Evolutionary conservation across 1,140 invertebrate genomes (phyloP), one percentile per base, ranked within the genome.

Genomic region (Chelonus insularis): DNA sequence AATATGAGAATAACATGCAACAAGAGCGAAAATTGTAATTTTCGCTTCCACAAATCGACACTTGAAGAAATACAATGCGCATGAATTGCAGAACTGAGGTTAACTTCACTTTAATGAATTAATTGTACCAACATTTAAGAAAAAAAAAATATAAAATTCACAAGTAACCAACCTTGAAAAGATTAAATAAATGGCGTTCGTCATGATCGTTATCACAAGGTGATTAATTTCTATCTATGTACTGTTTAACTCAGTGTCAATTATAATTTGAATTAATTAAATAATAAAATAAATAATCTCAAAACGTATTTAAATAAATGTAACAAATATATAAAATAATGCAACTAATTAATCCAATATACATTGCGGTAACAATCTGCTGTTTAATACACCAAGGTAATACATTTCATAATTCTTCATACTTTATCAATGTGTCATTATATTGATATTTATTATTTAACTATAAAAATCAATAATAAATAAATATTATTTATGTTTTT

Each of bases 291-390:
- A 29, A n/a, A 23, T 12, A 18, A n/a, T 34, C n/a, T n/a, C n/a
- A n/a, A n/a, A n/a, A n/a, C n/a, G n/a, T n/a, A n/a, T n/a, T 14
- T 14, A 14, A 51, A 32, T 51, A 32, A 51, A 51, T 51, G 48
- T 51, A 32, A 51, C 8, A 23, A 20, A 25, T 18, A 14, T 51
- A 14, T 51, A 9, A 16, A 51, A 51, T n/a, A 12, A 55, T 55
- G 52, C 2, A 34, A 20, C 16, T 36, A 2, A 12, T 21, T 14
- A 39, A 39, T 39, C 34, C 7, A 18, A 14, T 55, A 7, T 20
- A 55, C 20, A 18, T 39, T 16, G 34, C 39, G 12, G 8, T 34
- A 20, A 21, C 36, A 21, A 39, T 55, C 18, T 55, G 18, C 34
- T 55, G 36, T 55, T 20, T 37, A 55, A 39, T 20, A 37, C 23